Evolutionary conservation across 2,113 vertebrate genomes (phyloP).

Genomic region (Microtus richardsoni): DNA sequence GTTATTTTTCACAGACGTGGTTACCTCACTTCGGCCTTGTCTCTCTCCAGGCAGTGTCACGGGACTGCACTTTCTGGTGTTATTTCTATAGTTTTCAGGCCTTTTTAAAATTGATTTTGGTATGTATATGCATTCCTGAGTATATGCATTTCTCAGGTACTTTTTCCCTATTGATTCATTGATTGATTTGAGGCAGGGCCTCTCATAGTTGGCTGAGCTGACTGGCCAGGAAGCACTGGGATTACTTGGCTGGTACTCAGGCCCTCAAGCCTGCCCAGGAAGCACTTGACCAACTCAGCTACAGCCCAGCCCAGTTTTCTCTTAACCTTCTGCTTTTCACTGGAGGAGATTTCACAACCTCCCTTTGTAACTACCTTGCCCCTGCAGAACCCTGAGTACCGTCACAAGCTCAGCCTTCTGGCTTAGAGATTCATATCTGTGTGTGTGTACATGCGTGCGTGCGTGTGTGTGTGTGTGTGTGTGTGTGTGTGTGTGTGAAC

Average conservation of each 20-base stretch:
- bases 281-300: neutral
- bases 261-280: neutral
- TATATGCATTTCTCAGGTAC: neutral
- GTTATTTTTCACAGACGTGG: neutral
- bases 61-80: too few relatives aligned
- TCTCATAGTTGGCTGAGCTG: too few relatives aligned
- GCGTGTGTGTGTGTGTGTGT: neutral
- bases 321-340: neutral
- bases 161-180: neutral
- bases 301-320: neutral
- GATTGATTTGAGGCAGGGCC: neutral
- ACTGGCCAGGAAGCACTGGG: neutral
- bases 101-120: neutral
- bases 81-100: neutral
- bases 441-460: neutral
- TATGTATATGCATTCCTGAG: neutral
- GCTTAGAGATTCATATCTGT: neutral
- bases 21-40: neutral
- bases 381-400: neutral
- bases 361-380: neutral
- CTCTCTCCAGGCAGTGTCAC: neutral
- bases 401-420: neutral
- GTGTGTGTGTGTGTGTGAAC: neutral
- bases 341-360: neutral
- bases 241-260: neutral